Base-by-base conservation (phyloP, 2,113 vertebrate genomes). In the Pseudorectes ferrugineus region DNA sequence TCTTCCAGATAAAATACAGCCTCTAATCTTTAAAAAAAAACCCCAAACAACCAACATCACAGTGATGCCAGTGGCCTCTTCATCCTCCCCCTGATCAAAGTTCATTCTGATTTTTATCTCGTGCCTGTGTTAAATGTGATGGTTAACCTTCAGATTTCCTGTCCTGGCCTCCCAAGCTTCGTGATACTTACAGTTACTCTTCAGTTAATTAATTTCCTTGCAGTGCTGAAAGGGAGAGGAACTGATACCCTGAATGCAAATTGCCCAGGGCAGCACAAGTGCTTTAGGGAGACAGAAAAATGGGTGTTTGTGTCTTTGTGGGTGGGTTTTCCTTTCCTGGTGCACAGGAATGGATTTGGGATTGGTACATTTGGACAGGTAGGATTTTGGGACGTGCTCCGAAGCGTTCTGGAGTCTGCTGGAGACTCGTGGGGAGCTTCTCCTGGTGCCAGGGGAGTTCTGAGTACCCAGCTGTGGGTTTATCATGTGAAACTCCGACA, bases 231-330 rank as follows among this genome's bases (percentile, higher is more conserved):
- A 36, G 42, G n/a, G 48, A 95, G 93, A 88, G 95, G 94, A 97
- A 96, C 96, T 1, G 95, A 97, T 89, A 96, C 95, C 79, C 85
- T 71, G 94, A 55, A 96, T 96, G 94, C 94, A 97, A 96, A 96
- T 96, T 21, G 55, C 72, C 36, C 6, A 10, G 91, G 75, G 71
- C 81, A 59, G 72, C 15, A 12, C 0, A 2, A 80, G 55, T 0
- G 11, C 59, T 73, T 46, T 4, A 25, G 76, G 55, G 9, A 26
- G 85, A 7, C 20, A 70, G 33, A 25, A 54, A 74, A 70, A 72
- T 4, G 38, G 5, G 35, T n/a, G 79, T 20, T 73, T 3, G 3
- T 23, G 38, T 15, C 31, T 18, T 31, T 2, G 1, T 31, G 77
- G 57, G 5, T 22, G 70, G 16, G 9, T 26, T 83, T 83, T 77